phyloP scores from a whole-genome alignment of 2,888 invertebrate genomes.

The Fragum whitleyi region DNA sequence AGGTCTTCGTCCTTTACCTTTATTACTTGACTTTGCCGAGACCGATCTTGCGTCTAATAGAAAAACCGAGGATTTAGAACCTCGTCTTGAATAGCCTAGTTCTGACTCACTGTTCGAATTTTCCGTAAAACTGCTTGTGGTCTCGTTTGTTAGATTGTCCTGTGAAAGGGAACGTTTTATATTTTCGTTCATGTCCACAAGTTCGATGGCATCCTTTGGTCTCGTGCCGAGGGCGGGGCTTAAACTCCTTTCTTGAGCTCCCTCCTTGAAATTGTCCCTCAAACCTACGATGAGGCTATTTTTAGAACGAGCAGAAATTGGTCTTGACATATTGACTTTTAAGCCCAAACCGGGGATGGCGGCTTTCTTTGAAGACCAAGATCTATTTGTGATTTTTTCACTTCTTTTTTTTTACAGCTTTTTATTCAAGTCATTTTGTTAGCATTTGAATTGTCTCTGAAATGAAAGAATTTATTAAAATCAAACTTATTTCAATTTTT shows the following conservation, averaged over 20 bases:
- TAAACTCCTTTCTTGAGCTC: slow-evolving; percentile 24
- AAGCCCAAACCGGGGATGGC: neutral
- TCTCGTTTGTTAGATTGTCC: neutral
- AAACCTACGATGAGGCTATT: slow-evolving; percentile 20
- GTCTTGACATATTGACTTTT: slow-evolving; percentile 2
- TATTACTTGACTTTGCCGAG: neutral
- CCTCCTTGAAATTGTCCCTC: slow-evolving; percentile 3
- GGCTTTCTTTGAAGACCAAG: neutral
- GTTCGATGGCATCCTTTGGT: slow-evolving; percentile 40
- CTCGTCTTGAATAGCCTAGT: neutral
- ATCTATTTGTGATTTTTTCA: neutral
- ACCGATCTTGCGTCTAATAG: neutral
- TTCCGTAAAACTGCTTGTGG: slow-evolving; percentile 12
- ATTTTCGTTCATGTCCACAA: slow-evolving; percentile 33
- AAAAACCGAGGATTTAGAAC: neutral
- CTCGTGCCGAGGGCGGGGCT: slow-evolving; percentile 43
- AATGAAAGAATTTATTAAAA: neutral
- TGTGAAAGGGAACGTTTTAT: neutral
- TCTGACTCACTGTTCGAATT: neutral
- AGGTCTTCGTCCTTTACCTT: neutral
- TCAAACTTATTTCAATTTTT: too few species aligned
- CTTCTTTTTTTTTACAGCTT: neutral
- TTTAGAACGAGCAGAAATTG: slow-evolving; percentile 15
- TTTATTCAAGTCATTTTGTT: neutral
- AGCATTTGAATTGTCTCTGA: neutral